phyloP scores from a whole-genome alignment of 1,140 invertebrate species.

The Heliothis subflexa region DNA sequence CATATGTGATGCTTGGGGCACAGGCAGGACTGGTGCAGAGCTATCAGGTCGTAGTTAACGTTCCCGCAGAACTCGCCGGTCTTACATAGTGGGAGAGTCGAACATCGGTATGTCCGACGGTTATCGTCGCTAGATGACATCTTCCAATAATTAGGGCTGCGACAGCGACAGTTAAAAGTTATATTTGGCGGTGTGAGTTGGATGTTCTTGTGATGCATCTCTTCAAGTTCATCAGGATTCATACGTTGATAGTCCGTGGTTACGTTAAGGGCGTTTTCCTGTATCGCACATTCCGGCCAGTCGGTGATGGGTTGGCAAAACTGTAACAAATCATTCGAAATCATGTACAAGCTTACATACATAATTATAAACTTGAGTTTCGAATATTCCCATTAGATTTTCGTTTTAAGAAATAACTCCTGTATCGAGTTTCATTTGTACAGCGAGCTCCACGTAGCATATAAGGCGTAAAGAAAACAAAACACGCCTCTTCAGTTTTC shows the following conservation, averaged over 20 bases:
- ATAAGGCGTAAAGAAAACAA: no score
- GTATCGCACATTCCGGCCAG: constrained; percentile 66
- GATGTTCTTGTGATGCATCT: constrained; percentile 69
- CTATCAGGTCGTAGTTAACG: constrained; percentile 84
- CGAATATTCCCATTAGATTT: no score
- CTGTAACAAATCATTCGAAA: constrained; percentile 60
- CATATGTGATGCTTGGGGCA: constrained; percentile 88
- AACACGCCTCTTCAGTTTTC: no score
- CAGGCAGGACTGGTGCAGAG: constrained; percentile 88
- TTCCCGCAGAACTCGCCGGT: constrained; percentile 76
- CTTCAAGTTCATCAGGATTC: constrained; percentile 76
- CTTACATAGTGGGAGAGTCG: constrained; percentile 67
- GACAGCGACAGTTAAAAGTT: constrained; percentile 69
- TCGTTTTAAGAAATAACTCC: no score
- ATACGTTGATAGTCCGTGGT: constrained; percentile 62
- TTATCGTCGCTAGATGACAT: constrained; percentile 52
- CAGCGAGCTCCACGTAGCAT: no score
- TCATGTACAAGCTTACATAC: no score
- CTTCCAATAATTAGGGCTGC: constrained; percentile 73
- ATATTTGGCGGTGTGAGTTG: constrained; percentile 73
- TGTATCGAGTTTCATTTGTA: no score
- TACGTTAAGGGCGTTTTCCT: constrained; percentile 63
- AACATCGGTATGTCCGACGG: constrained; percentile 62
- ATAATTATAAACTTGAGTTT: no score
- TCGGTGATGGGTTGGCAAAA: constrained; percentile 71